These are phyloP conservation scores for Fragum whitleyi DNA, from an alignment of 2,888 invertebrate genomes.

Conservation along the genomic window DNA sequence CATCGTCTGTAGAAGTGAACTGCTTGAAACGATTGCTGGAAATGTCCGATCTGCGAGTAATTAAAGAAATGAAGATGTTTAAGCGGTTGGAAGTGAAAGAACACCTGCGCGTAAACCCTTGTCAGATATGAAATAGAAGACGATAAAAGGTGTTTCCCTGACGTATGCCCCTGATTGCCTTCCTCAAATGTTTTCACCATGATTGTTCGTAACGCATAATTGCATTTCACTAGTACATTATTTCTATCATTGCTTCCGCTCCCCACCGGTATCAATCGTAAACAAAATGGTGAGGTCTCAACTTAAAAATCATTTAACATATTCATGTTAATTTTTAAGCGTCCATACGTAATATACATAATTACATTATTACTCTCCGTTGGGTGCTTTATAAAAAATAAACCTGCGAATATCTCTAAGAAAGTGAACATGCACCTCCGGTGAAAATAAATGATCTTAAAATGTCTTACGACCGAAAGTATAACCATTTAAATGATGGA, in stretches of 20 bases:
- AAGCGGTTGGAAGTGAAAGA: conserved; percentile 27
- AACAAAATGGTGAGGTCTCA: not conserved
- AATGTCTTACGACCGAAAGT: too few relatives aligned
- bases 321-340: too few relatives aligned
- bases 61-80: conserved; percentile 31
- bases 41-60: conserved; percentile 31
- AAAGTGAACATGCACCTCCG: too few relatives aligned
- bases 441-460: too few relatives aligned
- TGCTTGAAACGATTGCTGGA: conserved; percentile 26
- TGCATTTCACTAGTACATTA: conserved; percentile 11
- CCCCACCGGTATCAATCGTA: conserved; percentile 17
- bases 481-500: too few relatives aligned
- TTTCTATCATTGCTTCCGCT: conserved; percentile 8
- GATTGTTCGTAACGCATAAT: conserved; percentile 21
- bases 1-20: not conserved
- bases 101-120: conserved; percentile 28
- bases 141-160: conserved; percentile 23
- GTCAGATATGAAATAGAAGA: conserved; percentile 19
- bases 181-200: conserved; percentile 12
- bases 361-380: too few relatives aligned
- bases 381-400: too few relatives aligned
- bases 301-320: not conserved
- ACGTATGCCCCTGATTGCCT: conserved; percentile 7
- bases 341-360: too few relatives aligned
- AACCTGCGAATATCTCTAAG: too few relatives aligned